These are phyloP conservation scores for Chrysocyon brachyurus DNA, from an alignment of 2,797 vertebrate species.

Conservation along the genomic window DNA sequence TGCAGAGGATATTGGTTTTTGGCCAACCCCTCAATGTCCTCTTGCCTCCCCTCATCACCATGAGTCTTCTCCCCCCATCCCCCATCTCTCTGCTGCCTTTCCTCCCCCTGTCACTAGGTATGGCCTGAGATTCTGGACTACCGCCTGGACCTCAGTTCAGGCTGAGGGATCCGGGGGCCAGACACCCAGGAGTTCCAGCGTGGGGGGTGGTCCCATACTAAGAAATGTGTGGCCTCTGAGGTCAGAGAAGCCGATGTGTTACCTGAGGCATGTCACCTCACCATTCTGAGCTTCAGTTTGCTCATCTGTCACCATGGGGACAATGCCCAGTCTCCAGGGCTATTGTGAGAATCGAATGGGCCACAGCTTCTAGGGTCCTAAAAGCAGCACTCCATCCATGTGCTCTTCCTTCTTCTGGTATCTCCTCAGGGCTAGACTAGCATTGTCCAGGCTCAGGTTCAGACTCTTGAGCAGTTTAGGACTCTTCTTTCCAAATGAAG, in stretches of 20 bases:
- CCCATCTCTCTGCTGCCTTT: not conserved
- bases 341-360: not conserved
- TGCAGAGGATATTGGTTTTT: not conserved
- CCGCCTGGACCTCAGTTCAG: not conserved
- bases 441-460: not conserved
- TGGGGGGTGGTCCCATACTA: not conserved
- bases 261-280: not conserved
- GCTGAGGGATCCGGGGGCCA: not conserved
- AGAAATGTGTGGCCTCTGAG: not conserved
- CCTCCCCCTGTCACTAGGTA: not conserved
- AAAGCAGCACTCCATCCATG: rapidly evolving
- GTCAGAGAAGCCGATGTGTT: not conserved
- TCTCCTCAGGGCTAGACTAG: not conserved
- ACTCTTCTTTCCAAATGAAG: not conserved
- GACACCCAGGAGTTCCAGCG: not conserved
- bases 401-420: not conserved
- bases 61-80: not conserved
- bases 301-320: not conserved
- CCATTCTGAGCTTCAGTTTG: not conserved
- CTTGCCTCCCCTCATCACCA: not conserved
- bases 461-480: not conserved
- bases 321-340: not conserved
- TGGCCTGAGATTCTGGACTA: not conserved
- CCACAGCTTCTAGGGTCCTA: not conserved
- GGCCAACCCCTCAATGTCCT: not conserved